Percentiles rank a stretch among this genome's conserved stretches.
These are phyloP conservation scores for Menura novaehollandiae DNA, from an alignment of 2,113 vertebrate genomes.

Conservation along the genomic window DNA sequence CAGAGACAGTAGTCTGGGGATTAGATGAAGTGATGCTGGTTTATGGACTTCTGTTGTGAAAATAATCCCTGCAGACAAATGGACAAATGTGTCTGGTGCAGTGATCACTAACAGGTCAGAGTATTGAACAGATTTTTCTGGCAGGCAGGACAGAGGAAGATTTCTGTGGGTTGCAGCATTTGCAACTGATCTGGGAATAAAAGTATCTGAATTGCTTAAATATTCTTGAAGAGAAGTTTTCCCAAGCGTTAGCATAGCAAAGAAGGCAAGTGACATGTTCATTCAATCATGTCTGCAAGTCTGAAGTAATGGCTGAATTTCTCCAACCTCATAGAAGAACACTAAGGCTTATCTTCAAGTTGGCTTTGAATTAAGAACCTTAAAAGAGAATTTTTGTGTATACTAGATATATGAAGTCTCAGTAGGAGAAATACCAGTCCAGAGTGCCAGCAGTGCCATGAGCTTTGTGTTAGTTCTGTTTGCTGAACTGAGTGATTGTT, in stretches of 20 bases:
- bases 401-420: background rate
- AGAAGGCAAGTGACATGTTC: background rate
- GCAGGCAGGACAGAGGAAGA: background rate
- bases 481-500: background rate
- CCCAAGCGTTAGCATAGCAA: background rate
- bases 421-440: background rate
- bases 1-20: background rate
- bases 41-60: background rate
- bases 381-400: background rate
- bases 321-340: background rate
- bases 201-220: background rate
- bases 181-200: background rate
- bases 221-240: background rate
- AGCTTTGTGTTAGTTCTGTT: background rate
- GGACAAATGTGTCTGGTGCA: background rate
- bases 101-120: background rate
- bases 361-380: background rate
- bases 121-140: background rate
- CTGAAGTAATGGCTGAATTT: background rate
- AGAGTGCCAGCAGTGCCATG: background rate
- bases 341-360: background rate
- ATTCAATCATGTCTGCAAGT: accelerated
- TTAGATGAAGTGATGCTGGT: background rate
- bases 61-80: background rate
- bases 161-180: background rate